A percentile compares a stretch with the other conserved stretches of the same genome.
Conservation (phyloP, 35 echinoderm and acorn worm species). For the Strongylocentrotus purpuratus region DNA sequence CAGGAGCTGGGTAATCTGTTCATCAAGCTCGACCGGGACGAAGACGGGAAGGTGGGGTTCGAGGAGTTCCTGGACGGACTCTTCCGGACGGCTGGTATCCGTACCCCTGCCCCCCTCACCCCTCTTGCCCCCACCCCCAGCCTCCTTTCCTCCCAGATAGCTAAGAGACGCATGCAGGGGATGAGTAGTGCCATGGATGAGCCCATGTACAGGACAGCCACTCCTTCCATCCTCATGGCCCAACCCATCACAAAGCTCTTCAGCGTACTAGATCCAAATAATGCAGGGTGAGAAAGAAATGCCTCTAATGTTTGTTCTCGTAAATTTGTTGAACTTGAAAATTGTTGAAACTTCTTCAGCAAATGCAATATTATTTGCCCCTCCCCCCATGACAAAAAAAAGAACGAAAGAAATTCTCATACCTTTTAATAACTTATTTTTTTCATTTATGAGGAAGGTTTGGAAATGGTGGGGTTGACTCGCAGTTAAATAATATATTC, state of each 20-base stretch:
- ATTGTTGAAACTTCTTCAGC: no score
- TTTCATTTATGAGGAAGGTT: no score
- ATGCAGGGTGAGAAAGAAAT: conserved; percentile 74
- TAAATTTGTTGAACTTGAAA: background rate
- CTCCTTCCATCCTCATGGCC: conserved; percentile 64
- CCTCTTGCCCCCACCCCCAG: conserved; percentile 64
- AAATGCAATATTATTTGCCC: no score
- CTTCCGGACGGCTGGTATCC: conserved; percentile 73
- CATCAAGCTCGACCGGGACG: conserved; percentile 86
- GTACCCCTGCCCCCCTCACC: conserved; percentile 58
- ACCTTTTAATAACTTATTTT: no score
- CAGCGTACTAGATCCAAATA: conserved; percentile 76
- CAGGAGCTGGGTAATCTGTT: conserved; percentile 90
- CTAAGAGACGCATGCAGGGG: conserved; percentile 68
- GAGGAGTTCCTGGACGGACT: conserved; percentile 92
- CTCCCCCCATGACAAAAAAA: no score
- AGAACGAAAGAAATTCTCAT: no score
- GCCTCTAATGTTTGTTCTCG: background rate
- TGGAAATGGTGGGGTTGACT: no score
- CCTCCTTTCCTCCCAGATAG: conserved; percentile 64
- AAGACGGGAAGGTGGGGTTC: conserved; percentile 84
- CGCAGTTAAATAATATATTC: no score
- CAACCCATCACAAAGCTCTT: conserved; percentile 59
- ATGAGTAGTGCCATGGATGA: conserved; percentile 85
- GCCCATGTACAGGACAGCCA: conserved; percentile 72